Base-by-base conservation (phyloP, 2,113 vertebrate species). In the Tachuris rubrigastra region DNA sequence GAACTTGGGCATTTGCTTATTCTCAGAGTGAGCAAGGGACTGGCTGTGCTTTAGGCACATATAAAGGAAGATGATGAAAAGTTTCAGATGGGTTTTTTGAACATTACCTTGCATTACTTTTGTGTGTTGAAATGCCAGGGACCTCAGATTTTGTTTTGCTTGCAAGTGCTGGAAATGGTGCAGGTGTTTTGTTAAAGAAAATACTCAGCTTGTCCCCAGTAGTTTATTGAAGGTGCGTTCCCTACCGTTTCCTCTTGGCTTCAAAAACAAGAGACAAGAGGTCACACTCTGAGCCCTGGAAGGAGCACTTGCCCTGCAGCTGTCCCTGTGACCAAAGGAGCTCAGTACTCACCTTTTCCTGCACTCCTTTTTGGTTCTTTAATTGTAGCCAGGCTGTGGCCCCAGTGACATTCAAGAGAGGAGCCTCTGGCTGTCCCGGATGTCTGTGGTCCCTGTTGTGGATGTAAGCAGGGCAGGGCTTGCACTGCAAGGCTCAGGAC, bases 251-350 rank as follows among this genome's bases (percentile, higher is more conserved):
- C 49, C 33, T n/a, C 62, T 63, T 1, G 8, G 12, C 37, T 71
- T 60, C 30, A 39, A 35, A 58, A 90, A 35, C 0, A 0, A 44
- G 35, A 83, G 47, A 63, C 0, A 1, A n/a, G 7, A 22, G 8
- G 12, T 53, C 15, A 39, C 33, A 10, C 23, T 55, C 27, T 0
- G 0, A 44, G 67, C 42, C 28, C 92, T 33, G 49, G 33, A 10
- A 78, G 50, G 37, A 39, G 60, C 1, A 1, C 3, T 0, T 2
- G 4, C 9, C 59, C 33, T 1, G 0, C 66, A 55, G 73, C 77
- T 67, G 52, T 53, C 9, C 35, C n/a, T 79, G 47, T 1, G 1
- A 13, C 2, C 0, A 0, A 35, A 49, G 28, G 77, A 28, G 44
- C 88, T 37, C 31, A 58, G 39, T 37, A 18, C 39, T 63, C 22